A percentile compares a stretch with the other conserved stretches of the same genome.
Conservation (phyloP, 1,140 invertebrate genomes). For the Platorchestia sp. region DNA sequence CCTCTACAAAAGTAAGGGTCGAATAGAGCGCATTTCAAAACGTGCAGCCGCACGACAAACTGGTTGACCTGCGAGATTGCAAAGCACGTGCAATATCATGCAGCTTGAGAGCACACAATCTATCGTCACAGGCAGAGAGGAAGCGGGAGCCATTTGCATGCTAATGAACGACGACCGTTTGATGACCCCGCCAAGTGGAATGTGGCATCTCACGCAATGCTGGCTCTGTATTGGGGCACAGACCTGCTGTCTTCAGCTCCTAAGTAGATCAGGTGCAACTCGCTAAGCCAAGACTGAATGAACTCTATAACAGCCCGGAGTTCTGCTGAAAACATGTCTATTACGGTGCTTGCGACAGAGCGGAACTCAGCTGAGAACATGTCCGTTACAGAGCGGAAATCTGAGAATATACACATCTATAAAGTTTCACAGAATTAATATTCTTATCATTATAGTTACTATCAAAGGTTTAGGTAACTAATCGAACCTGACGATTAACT, state of each 20-base stretch:
- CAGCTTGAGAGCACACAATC: background rate
- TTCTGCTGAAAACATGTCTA: no score
- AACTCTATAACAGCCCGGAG: background rate
- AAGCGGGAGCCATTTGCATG: background rate
- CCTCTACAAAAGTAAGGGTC: background rate
- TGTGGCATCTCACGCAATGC: background rate
- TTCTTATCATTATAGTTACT: no score
- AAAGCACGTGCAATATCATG: background rate
- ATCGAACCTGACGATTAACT: no score
- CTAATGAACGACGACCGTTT: constrained; percentile 6
- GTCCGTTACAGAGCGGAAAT: no score
- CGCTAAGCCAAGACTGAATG: background rate
- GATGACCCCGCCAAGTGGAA: background rate
- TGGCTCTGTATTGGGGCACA: background rate
- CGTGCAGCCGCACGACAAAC: background rate
- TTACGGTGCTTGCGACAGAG: no score
- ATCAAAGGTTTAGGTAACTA: no score
- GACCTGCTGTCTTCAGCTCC: background rate
- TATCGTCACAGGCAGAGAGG: background rate
- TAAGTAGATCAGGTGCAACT: background rate
- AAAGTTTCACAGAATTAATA: no score
- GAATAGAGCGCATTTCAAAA: background rate
- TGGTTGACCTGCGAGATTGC: background rate
- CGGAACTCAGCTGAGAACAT: no score
- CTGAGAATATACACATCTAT: no score